These are phyloP conservation scores for Knipowitschia caucasica DNA, from an alignment of 2,797 vertebrate genomes.

Conservation along the genomic window DNA sequence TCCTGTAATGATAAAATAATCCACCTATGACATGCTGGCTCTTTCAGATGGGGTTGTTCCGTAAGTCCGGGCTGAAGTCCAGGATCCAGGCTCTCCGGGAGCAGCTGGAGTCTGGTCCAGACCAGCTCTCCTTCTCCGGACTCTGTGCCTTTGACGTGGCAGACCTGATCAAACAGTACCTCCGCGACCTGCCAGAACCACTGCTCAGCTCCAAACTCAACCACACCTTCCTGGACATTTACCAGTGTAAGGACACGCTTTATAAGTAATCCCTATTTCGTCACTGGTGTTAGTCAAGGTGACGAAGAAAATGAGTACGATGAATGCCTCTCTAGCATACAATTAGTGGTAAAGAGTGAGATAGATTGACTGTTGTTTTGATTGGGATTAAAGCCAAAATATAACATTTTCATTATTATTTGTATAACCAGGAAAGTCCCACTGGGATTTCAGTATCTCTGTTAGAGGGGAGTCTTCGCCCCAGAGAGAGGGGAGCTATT, in stretches of 20 bases:
- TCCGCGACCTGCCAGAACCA: constrained; percentile 87
- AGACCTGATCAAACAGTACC: constrained; percentile 90
- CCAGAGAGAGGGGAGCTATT: no score
- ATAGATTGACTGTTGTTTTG: no score
- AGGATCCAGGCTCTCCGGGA: constrained; percentile 84
- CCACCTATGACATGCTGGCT: neutral
- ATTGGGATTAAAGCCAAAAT: no score
- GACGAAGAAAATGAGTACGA: no score
- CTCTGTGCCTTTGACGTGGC: constrained; percentile 89
- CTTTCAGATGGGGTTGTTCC: constrained; percentile 84
- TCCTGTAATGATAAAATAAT: neutral
- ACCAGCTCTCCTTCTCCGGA: constrained; percentile 72
- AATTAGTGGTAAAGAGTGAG: no score
- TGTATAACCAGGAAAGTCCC: no score
- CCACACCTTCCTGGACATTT: constrained; percentile 87
- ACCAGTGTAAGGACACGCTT: constrained; percentile 80
- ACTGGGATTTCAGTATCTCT: no score
- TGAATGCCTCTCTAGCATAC: no score
- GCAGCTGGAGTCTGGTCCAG: constrained; percentile 79
- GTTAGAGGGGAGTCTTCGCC: no score
- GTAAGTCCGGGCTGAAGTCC: constrained; percentile 87
- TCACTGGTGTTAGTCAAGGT: no score
- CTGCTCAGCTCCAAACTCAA: constrained; percentile 84
- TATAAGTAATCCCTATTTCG: no score
- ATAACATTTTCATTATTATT: no score